Conservation (phyloP, 2,888 invertebrate species). For the Epiblema foenella region DNA sequence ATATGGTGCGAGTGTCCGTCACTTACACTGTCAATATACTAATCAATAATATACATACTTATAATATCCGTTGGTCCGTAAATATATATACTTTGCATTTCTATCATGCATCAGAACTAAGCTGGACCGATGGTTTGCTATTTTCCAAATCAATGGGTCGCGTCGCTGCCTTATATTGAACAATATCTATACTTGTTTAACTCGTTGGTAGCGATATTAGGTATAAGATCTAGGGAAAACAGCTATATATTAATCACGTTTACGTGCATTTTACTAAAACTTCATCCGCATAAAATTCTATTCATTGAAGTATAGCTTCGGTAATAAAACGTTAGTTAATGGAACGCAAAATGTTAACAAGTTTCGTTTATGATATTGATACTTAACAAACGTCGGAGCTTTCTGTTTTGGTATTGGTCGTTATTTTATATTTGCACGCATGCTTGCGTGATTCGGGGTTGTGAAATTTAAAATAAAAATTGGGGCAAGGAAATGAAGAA, state of each 20-base stretch:
- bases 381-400: neutral
- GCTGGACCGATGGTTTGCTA: slow-evolving; percentile 14
- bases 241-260: neutral
- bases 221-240: neutral
- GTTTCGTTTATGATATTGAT: too few relatives aligned
- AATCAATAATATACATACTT: too few relatives aligned
- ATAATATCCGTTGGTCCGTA: neutral
- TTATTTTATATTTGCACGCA: slow-evolving; percentile 4
- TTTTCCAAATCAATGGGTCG: slow-evolving; percentile 29
- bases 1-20: too few relatives aligned
- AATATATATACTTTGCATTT: neutral
- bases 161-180: neutral
- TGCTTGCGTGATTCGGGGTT: slow-evolving; percentile 11
- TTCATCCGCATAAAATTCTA: neutral
- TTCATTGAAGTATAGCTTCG: neutral
- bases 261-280: neutral
- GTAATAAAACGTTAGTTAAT: neutral
- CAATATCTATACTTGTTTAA: slow-evolving; percentile 1
- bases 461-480: neutral
- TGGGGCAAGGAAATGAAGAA: neutral
- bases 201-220: neutral
- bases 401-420: neutral
- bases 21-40: too few relatives aligned
- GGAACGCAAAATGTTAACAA: too few relatives aligned
- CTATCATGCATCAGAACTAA: slow-evolving; percentile 6